Evolutionary conservation across 2,888 invertebrate species (phyloP).

Genomic region (Dryocosmus kuriphilus): DNA sequence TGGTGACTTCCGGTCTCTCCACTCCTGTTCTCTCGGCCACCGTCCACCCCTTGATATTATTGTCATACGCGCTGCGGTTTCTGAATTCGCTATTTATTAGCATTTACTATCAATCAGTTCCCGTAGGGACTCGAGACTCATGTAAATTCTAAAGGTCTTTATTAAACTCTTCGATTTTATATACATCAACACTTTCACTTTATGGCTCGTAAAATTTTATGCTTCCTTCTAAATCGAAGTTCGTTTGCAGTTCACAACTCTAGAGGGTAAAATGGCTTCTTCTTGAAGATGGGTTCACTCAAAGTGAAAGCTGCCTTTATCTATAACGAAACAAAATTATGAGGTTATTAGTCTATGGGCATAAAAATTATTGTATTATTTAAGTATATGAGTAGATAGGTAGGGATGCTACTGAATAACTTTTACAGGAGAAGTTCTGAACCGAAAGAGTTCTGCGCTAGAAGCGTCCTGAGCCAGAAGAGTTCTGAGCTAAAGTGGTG

Average conservation of each 20-base stretch:
- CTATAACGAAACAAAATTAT: neutral
- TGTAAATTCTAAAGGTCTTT: neutral
- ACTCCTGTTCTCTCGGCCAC: slow-evolving; percentile 30
- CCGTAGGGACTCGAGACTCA: neutral
- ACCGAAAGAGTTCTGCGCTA: no score
- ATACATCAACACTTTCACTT: slow-evolving; percentile 13
- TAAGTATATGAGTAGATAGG: no score
- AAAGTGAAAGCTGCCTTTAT: neutral
- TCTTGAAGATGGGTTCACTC: neutral
- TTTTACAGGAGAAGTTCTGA: no score
- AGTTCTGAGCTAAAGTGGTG: no score
- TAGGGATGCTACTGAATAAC: no score
- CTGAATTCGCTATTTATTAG: slow-evolving; percentile 17
- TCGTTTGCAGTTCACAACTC: neutral
- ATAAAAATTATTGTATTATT: no score
- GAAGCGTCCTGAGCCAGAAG: no score
- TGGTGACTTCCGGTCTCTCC: slow-evolving; percentile 35
- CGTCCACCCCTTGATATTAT: slow-evolving; percentile 23
- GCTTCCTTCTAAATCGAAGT: slow-evolving; percentile 9
- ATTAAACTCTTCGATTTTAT: slow-evolving; percentile 10
- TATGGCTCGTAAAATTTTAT: slow-evolving; percentile 18
- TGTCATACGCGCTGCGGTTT: slow-evolving; percentile 23
- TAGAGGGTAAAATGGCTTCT: neutral
- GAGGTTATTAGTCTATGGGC: no score
- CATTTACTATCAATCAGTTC: neutral